Evolutionary conservation across 2,113 vertebrate genomes (phyloP).

Genomic region (Leptobrachium ailaonicum): DNA sequence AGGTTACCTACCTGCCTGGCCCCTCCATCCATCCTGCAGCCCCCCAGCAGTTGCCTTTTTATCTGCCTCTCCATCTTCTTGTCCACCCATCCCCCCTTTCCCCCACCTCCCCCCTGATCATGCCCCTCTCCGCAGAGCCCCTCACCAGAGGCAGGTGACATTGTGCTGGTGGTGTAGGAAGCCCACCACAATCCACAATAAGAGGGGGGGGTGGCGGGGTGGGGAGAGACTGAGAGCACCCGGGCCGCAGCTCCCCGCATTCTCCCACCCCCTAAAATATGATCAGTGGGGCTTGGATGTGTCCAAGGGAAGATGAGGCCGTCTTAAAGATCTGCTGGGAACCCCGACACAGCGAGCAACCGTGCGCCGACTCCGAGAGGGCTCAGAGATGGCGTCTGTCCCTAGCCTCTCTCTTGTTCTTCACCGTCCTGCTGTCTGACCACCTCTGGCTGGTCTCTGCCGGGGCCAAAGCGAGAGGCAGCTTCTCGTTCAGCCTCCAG

Average conservation of each 20-base stretch:
- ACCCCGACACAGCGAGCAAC: constrained; percentile 71
- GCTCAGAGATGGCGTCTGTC: constrained; percentile 81
- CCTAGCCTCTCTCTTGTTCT: constrained; percentile 75
- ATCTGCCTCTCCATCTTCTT: constrained; percentile 8
- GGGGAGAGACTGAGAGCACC: constrained; percentile 51
- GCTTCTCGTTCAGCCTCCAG: constrained; percentile 61
- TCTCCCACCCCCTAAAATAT: constrained; percentile 70
- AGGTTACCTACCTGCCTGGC: background rate
- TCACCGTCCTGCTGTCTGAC: constrained; percentile 76
- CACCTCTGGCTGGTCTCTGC: constrained; percentile 75
- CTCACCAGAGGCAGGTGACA: constrained; percentile 46
- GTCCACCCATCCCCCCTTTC: constrained; percentile 7
- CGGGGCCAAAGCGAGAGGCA: constrained; percentile 69
- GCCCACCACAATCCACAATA: constrained; percentile 38
- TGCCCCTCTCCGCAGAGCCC: constrained; percentile 34
- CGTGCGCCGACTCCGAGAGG: constrained; percentile 75
- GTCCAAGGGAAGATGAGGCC: constrained; percentile 72
- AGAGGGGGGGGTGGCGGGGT: constrained; percentile 23
- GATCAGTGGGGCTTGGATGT: constrained; percentile 79
- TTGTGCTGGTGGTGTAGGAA: constrained; percentile 39
- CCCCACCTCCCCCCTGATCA: constrained; percentile 13
- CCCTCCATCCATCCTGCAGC: background rate
- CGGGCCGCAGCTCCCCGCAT: constrained; percentile 40
- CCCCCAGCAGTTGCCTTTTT: background rate
- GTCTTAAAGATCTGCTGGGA: constrained; percentile 70